These are phyloP conservation scores for Nomada fabriciana DNA, from an alignment of 2,888 invertebrate species.

Conservation along the genomic window DNA sequence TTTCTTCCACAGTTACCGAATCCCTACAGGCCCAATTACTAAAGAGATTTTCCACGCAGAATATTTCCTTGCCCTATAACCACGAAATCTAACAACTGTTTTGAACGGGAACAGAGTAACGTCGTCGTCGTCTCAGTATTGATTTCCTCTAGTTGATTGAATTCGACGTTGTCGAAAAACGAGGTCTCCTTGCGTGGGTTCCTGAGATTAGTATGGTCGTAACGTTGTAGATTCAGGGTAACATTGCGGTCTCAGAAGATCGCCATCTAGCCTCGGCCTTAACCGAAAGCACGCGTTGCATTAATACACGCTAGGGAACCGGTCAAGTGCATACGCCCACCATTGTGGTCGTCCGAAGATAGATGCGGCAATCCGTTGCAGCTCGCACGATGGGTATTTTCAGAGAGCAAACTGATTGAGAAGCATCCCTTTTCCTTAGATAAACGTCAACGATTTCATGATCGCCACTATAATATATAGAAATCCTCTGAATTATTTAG, in stretches of 20 bases:
- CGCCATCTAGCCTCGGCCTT: conserved; percentile 68
- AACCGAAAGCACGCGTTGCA: conserved; percentile 76
- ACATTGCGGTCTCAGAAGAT: conserved; percentile 73
- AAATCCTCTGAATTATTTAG: background rate
- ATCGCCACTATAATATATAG: background rate
- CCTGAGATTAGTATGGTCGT: background rate
- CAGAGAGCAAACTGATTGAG: conserved; percentile 25
- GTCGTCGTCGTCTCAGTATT: background rate
- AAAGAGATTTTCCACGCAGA: too few species aligned
- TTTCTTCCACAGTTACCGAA: too few species aligned
- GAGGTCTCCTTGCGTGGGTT: conserved; percentile 42
- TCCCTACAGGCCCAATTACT: too few species aligned
- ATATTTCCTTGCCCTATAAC: too few species aligned
- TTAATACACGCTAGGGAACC: conserved; percentile 68
- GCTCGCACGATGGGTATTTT: conserved; percentile 34
- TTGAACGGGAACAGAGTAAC: too few species aligned
- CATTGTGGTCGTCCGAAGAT: conserved; percentile 68
- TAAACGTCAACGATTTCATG: background rate
- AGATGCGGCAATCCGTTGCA: conserved; percentile 58
- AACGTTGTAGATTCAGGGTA: conserved; percentile 34
- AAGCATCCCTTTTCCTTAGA: conserved; percentile 10
- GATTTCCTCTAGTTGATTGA: background rate
- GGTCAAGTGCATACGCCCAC: conserved; percentile 65
- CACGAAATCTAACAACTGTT: too few species aligned
- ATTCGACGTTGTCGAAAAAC: conserved; percentile 23